These are phyloP conservation scores for Sciurus carolinensis DNA, from an alignment of 2,797 vertebrate species.

Conservation along the genomic window DNA sequence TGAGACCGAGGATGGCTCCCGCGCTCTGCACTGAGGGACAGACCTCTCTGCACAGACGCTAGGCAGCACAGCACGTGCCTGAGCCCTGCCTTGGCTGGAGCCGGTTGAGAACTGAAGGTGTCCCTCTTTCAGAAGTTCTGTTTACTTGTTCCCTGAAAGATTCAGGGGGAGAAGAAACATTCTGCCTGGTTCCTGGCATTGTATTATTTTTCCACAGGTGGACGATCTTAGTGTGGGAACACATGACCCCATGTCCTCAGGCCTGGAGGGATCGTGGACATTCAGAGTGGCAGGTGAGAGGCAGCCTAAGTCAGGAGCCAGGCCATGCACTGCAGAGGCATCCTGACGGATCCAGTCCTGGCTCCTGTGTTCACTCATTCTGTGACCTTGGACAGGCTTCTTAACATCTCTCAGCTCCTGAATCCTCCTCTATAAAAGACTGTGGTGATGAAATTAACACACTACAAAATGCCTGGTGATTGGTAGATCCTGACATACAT, in stretches of 20 bases:
- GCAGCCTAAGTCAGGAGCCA: background rate
- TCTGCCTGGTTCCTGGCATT: background rate
- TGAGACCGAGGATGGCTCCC: slow-evolving; percentile 64
- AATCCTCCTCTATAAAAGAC: background rate
- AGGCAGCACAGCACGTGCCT: background rate
- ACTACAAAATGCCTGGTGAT: background rate
- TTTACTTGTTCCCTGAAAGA: background rate
- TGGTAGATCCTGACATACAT: background rate
- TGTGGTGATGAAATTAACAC: background rate
- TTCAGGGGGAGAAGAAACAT: background rate
- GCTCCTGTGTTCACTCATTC: background rate
- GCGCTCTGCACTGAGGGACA: background rate
- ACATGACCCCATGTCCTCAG: background rate
- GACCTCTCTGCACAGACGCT: background rate
- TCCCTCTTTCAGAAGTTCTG: background rate
- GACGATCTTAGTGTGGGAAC: background rate
- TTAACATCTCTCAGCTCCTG: background rate
- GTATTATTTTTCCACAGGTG: background rate
- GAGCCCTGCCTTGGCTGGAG: background rate
- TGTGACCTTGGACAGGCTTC: background rate
- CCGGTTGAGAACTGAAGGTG: background rate
- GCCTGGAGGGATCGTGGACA: background rate
- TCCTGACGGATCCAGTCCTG: rapidly evolving
- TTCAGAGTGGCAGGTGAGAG: background rate
- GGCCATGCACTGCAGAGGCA: background rate